phyloP scores from a whole-genome alignment of 2,113 vertebrate genomes.

The Suncus etruscus region DNA sequence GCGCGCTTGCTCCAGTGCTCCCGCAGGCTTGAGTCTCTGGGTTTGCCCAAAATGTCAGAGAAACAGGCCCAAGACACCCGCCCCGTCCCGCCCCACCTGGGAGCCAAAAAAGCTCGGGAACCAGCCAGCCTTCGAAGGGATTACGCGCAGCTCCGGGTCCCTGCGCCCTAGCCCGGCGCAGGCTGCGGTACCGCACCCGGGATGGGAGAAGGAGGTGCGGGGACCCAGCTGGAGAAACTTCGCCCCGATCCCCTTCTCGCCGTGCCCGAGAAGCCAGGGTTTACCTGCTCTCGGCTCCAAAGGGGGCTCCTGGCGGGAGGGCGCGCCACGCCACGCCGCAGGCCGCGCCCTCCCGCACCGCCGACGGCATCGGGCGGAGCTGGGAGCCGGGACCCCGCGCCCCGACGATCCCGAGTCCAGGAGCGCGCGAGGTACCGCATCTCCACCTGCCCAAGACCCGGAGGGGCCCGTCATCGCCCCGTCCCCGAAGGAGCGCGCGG shows the following conservation, averaged over 20 bases:
- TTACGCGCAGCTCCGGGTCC: constrained; percentile 1
- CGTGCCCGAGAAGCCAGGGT: constrained; percentile 51
- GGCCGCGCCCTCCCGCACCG: constrained; percentile 48
- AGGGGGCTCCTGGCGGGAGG: background rate
- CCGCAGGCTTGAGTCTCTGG: too few species aligned
- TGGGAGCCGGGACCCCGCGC: background rate
- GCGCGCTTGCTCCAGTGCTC: too few species aligned
- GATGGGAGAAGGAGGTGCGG: background rate
- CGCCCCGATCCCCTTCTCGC: background rate
- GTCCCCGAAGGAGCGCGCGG: background rate
- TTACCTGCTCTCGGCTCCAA: constrained; percentile 74
- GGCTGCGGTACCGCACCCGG: too few species aligned
- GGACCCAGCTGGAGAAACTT: constrained; percentile 62
- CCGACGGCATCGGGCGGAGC: background rate
- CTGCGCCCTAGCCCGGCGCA: background rate
- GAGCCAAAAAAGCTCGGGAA: background rate
- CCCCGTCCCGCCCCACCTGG: constrained; percentile 2
- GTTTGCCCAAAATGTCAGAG: too few species aligned
- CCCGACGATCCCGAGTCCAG: constrained; percentile 38
- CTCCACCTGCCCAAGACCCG: background rate
- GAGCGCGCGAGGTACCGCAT: background rate
- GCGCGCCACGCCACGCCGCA: background rate
- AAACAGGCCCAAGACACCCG: too few species aligned
- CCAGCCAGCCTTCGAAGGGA: constrained; percentile 55
- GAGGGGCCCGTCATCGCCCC: background rate